Conservation (phyloP, 1,140 invertebrate species). For the Aphaenogaster ashmeadi region DNA sequence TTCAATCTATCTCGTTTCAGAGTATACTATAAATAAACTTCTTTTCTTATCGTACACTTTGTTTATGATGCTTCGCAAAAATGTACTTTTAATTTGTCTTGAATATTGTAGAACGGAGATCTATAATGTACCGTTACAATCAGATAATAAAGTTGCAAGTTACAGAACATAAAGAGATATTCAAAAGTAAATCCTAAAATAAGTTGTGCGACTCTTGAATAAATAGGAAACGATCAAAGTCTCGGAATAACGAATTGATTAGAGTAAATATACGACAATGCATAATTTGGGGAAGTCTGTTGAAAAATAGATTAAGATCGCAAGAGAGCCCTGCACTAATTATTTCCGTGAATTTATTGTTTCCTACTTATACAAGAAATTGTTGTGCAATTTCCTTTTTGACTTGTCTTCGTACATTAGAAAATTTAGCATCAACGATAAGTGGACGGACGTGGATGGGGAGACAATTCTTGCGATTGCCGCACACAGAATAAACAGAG, state of each 20-base stretch:
- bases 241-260: neutral
- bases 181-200: constrained; percentile 1
- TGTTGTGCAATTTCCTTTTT: neutral
- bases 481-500: constrained; percentile 1
- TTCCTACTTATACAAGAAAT: constrained; percentile 8
- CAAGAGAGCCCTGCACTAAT: neutral
- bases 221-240: constrained; percentile 14
- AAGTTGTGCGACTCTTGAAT: neutral
- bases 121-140: neutral
- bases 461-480: neutral
- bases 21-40: neutral
- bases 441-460: neutral
- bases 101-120: neutral
- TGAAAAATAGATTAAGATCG: neutral
- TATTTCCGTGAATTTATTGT: neutral
- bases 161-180: neutral
- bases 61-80: neutral
- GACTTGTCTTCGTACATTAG: neutral
- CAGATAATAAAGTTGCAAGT: neutral
- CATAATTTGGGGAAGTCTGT: neutral
- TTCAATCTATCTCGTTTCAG: neutral
- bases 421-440: neutral
- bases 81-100: neutral
- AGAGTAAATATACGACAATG: neutral
- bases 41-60: neutral